phyloP scores from a whole-genome alignment of 1,140 invertebrate genomes.

The Leguminivora glycinivorella region DNA sequence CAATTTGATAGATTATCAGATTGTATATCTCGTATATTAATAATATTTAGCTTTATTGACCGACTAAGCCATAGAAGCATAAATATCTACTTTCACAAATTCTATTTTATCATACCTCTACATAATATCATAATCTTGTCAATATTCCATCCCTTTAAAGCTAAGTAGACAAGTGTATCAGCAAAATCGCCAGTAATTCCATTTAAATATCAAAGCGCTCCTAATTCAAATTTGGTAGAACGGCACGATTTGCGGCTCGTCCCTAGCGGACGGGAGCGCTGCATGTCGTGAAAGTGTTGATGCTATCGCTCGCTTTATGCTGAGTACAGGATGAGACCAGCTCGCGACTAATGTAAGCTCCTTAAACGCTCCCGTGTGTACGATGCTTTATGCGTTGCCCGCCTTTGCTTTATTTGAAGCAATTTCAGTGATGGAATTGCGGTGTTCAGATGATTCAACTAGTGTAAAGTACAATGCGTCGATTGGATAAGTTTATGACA shows the following conservation, averaged over 20 bases:
- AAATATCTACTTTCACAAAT: too few species aligned
- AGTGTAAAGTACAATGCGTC: conserved; percentile 30
- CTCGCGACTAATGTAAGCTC: conserved; percentile 32
- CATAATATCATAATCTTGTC: too few species aligned
- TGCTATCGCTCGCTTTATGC: conserved; percentile 29
- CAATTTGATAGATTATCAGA: too few species aligned
- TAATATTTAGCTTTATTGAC: too few species aligned
- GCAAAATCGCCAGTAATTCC: neutral
- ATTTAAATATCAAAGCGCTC: neutral
- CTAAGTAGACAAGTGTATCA: too few species aligned
- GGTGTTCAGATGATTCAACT: conserved; percentile 31
- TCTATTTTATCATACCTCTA: too few species aligned
- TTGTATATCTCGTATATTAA: too few species aligned
- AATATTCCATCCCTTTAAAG: too few species aligned
- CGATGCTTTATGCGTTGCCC: conserved; percentile 32
- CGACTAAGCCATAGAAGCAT: too few species aligned
- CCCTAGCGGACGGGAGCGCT: conserved; percentile 14
- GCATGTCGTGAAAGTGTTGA: conserved; percentile 30
- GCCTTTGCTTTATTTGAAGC: conserved; percentile 23
- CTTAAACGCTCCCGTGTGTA: conserved; percentile 36
- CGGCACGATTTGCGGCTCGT: neutral
- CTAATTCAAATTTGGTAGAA: neutral
- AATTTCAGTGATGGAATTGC: conserved; percentile 26
- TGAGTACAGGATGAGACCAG: conserved; percentile 26
- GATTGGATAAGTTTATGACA: neutral